These are phyloP conservation scores for Agelas oroides DNA, from an alignment of 37 sponge, comb jelly and placozoan species.

Conservation along the genomic window DNA sequence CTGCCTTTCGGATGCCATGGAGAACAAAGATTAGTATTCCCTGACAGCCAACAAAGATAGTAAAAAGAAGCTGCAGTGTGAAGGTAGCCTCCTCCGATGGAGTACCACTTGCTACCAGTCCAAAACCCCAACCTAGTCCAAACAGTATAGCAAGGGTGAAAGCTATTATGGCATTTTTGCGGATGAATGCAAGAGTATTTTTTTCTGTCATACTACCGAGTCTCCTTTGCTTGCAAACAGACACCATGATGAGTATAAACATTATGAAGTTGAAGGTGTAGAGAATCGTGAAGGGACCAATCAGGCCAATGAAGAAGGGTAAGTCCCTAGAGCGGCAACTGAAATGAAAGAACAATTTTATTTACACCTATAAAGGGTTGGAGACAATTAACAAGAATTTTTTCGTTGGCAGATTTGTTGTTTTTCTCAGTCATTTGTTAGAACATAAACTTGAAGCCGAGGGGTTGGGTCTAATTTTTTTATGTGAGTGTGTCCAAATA, in stretches of 20 bases:
- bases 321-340: slow-evolving; percentile 38
- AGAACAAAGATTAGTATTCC: slow-evolving; percentile 49
- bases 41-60: slow-evolving; percentile 47
- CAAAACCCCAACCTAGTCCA: slow-evolving; percentile 75
- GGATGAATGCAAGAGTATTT: neutral
- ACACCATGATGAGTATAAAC: slow-evolving; percentile 36
- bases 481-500: too few relatives aligned
- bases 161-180: slow-evolving; percentile 35
- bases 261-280: slow-evolving; percentile 45
- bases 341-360: too few relatives aligned
- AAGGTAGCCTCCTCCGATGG: slow-evolving; percentile 3
- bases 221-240: slow-evolving; percentile 21
- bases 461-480: too few relatives aligned
- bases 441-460: too few relatives aligned
- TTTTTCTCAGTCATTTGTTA: too few relatives aligned
- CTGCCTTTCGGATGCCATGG: slow-evolving; percentile 21
- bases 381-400: too few relatives aligned
- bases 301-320: slow-evolving; percentile 37
- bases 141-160: slow-evolving; percentile 52
- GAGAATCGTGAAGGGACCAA: slow-evolving; percentile 16
- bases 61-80: slow-evolving; percentile 45
- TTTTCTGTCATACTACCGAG: neutral
- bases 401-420: too few relatives aligned
- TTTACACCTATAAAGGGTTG: too few relatives aligned
- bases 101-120: slow-evolving; percentile 54